phyloP scores from a whole-genome alignment of 1,140 invertebrate species.

The Scaptomyza graminum region DNA sequence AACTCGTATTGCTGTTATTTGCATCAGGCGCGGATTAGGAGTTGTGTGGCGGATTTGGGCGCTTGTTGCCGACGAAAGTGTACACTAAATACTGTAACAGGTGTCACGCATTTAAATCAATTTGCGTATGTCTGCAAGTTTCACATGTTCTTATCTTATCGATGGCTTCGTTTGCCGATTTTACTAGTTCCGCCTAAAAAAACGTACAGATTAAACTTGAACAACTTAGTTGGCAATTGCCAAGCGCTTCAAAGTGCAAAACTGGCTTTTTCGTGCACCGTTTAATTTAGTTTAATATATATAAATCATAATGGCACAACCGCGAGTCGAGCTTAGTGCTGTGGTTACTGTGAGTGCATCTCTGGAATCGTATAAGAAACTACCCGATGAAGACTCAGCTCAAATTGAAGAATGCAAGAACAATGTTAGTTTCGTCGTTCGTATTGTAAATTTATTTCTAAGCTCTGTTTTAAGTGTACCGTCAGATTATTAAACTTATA shows the following conservation, averaged over 20 bases:
- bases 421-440: conserved; percentile 49
- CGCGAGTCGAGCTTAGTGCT: conserved; percentile 35
- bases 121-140: conserved; percentile 20
- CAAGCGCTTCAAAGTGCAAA: conserved; percentile 58
- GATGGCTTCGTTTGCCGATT: conserved; percentile 34
- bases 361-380: conserved; percentile 28
- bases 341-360: conserved; percentile 25
- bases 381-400: conserved; percentile 35
- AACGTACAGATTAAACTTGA: conserved; percentile 42
- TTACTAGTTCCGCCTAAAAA: conserved; percentile 54
- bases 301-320: conserved; percentile 33
- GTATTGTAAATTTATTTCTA: conserved; percentile 22
- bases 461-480: conserved; percentile 11
- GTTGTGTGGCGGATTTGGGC: conserved; percentile 1
- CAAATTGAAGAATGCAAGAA: conserved; percentile 28
- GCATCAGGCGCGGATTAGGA: conserved; percentile 35
- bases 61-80: conserved; percentile 6
- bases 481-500: conserved; percentile 11
- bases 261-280: conserved; percentile 29
- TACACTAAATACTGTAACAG: background rate
- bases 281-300: conserved; percentile 37
- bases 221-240: conserved; percentile 59
- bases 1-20: conserved; percentile 16
- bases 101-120: conserved; percentile 13
- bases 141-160: conserved; percentile 67